Conservation (phyloP, 2,888 invertebrate species). For the Onchidella celtica region DNA sequence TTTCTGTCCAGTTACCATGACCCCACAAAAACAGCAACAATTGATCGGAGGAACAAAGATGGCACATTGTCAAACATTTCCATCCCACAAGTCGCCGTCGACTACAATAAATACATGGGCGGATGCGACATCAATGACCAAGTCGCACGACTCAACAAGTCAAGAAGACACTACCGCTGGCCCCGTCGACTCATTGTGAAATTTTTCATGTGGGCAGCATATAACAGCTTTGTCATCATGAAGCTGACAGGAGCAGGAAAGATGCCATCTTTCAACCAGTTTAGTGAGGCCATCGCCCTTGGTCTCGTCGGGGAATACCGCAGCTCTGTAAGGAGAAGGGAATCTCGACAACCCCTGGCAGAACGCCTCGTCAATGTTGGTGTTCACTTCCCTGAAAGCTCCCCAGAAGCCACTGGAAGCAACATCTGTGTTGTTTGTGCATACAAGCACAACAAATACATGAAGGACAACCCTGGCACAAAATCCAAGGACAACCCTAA, state of each 20-base stretch:
- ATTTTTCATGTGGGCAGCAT: slow-evolving; percentile 4
- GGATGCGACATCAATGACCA: slow-evolving; percentile 52
- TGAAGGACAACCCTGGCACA: not conserved
- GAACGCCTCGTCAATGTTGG: not conserved
- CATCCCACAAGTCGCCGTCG: slow-evolving; percentile 40
- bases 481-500: not conserved
- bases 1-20: slow-evolving; percentile 47
- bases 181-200: slow-evolving; percentile 14
- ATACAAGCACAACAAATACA: not conserved
- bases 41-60: slow-evolving; percentile 22
- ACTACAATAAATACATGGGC: slow-evolving; percentile 54
- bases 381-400: not conserved
- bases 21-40: slow-evolving; percentile 21
- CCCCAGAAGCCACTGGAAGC: not conserved
- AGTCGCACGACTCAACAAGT: slow-evolving; percentile 29
- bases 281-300: not conserved
- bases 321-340: not conserved
- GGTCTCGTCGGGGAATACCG: not conserved
- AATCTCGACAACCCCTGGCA: not conserved
- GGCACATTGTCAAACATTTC: not conserved
- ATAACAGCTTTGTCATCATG: not conserved
- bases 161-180: slow-evolving; percentile 6
- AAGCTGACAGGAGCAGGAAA: too few species aligned
- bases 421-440: not conserved
- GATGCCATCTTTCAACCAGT: not conserved